These are phyloP conservation scores for Fragum whitleyi DNA, from an alignment of 2,888 invertebrate species.

Conservation along the genomic window DNA sequence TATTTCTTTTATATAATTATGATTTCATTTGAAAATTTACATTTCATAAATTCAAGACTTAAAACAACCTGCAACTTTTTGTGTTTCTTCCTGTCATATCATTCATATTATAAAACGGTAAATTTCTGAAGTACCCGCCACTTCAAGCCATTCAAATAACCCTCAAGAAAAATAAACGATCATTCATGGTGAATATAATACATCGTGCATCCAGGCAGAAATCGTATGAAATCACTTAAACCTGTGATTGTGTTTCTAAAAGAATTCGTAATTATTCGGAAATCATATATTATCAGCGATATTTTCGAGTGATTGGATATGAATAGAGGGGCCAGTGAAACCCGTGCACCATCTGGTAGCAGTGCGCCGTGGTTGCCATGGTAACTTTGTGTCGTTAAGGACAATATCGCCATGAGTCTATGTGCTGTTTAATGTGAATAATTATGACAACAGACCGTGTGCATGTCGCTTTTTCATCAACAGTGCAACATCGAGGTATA, in stretches of 20 bases:
- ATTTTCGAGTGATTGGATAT: constrained; percentile 33
- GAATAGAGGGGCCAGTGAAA: constrained; percentile 18
- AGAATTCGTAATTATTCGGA: constrained; percentile 51
- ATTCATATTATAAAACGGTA: too few species aligned
- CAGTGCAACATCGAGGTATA: too few species aligned
- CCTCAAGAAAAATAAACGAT: not conserved
- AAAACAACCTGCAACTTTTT: too few species aligned
- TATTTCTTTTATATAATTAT: too few species aligned
- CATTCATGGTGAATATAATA: not conserved
- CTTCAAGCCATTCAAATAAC: not conserved
- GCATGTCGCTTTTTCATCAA: not conserved
- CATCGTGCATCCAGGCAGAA: not conserved
- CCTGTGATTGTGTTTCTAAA: constrained; percentile 10
- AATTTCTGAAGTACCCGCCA: constrained; percentile 3
- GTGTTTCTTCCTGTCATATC: too few species aligned
- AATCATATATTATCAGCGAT: constrained; percentile 49
- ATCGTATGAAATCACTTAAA: constrained; percentile 27
- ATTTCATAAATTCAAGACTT: too few species aligned
- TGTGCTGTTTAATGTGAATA: not conserved
- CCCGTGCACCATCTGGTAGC: constrained; percentile 54
- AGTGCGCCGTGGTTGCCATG: constrained; percentile 35
- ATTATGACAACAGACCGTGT: constrained; percentile 1
- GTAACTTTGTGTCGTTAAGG: constrained; percentile 48
- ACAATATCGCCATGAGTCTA: constrained; percentile 6
- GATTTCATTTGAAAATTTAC: too few species aligned